phyloP scores from a whole-genome alignment of 2,113 vertebrate species.

The Oryzias melastigma region DNA sequence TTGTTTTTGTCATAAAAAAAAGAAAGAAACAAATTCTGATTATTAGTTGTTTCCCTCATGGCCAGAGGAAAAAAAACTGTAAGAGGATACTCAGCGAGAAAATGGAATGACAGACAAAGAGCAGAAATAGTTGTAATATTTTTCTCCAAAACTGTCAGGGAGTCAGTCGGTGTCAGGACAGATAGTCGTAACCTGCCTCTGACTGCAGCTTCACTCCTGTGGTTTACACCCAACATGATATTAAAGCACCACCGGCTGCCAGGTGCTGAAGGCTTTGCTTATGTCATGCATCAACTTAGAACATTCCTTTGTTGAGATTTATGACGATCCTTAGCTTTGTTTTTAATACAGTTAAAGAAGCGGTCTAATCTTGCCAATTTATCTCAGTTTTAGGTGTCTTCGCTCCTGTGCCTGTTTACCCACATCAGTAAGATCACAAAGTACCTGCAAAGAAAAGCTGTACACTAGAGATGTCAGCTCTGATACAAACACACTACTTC shows the following conservation, averaged over 20 bases:
- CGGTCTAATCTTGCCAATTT: slow-evolving; percentile 46
- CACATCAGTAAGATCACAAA: slow-evolving; percentile 56
- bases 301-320: slow-evolving; percentile 67
- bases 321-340: slow-evolving; percentile 61
- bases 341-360: slow-evolving; percentile 48
- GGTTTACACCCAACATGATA: slow-evolving; percentile 67
- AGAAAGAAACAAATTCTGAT: neutral
- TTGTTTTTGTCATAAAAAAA: no score
- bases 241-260: slow-evolving; percentile 61
- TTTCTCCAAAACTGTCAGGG: slow-evolving; percentile 14
- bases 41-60: slow-evolving; percentile 1
- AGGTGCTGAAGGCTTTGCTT: slow-evolving; percentile 72
- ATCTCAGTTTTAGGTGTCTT: slow-evolving; percentile 63
- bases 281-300: slow-evolving; percentile 60
- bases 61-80: neutral
- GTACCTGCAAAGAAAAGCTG: slow-evolving; percentile 56
- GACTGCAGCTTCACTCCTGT: slow-evolving; percentile 37
- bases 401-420: slow-evolving; percentile 42
- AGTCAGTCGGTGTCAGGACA: slow-evolving; percentile 28
- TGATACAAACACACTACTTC: slow-evolving; percentile 55
- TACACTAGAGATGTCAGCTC: slow-evolving; percentile 50
- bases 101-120: slow-evolving; percentile 11
- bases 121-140: slow-evolving; percentile 7
- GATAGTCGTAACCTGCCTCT: slow-evolving; percentile 49
- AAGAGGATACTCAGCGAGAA: neutral